Evolutionary conservation across 2,113 vertebrate genomes (phyloP).

Genomic region (Charadrius vociferus): DNA sequence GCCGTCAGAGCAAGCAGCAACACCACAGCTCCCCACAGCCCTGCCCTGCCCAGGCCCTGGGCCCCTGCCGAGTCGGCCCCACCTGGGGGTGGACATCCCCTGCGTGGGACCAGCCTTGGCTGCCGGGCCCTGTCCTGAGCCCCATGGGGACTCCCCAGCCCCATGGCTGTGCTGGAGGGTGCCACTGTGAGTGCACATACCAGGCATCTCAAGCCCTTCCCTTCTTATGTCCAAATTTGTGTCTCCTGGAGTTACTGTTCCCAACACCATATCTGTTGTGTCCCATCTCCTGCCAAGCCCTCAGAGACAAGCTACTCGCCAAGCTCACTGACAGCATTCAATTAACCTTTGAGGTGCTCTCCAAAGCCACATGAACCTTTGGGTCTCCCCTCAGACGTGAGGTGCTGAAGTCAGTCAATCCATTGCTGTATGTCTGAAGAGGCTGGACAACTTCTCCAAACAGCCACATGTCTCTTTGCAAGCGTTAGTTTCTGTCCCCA

Average conservation of each 20-base stretch:
- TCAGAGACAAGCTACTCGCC: background rate
- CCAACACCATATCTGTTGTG: rapidly evolving
- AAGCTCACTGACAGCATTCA: rapidly evolving
- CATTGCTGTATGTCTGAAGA: background rate
- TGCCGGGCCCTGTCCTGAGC: background rate
- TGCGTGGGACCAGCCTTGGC: rapidly evolving
- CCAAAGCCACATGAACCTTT: background rate
- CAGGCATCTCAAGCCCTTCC: background rate
- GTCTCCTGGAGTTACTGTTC: background rate
- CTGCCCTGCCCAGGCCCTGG: background rate
- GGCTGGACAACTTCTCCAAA: background rate
- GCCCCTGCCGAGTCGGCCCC: too few species aligned
- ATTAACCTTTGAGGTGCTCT: background rate
- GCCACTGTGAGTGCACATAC: too few species aligned
- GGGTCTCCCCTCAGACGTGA: background rate
- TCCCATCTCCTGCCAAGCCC: background rate
- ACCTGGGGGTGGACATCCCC: too few species aligned
- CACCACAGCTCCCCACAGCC: background rate
- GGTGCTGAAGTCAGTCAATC: background rate
- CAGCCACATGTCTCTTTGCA: background rate
- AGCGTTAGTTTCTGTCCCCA: background rate
- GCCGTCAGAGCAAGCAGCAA: rapidly evolving
- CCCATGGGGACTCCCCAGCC: background rate
- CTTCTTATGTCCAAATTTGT: background rate
- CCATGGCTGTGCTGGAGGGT: background rate